These are phyloP conservation scores for Perca fluviatilis DNA, from an alignment of 2,113 vertebrate species.

Conservation along the genomic window DNA sequence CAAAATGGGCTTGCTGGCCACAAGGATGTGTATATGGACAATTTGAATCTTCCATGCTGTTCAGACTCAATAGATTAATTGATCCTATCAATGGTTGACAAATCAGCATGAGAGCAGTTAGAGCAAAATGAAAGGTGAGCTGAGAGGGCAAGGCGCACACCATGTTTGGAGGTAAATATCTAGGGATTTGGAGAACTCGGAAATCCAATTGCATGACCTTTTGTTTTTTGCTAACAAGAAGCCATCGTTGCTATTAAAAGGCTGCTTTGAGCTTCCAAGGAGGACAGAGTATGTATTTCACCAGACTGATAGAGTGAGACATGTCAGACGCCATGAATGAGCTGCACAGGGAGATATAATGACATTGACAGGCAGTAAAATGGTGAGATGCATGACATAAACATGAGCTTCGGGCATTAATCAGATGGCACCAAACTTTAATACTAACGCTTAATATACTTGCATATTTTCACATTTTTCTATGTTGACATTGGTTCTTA, in stretches of 20 bases:
- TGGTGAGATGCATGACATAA: conserved; percentile 63
- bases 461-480: not conserved
- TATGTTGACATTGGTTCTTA: not conserved
- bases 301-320: conserved; percentile 43
- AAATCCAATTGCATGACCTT: conserved; percentile 74
- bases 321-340: conserved; percentile 66
- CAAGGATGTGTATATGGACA: conserved; percentile 48
- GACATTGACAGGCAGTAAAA: conserved; percentile 73
- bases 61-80: conserved; percentile 64
- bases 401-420: conserved; percentile 50
- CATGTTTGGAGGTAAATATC: conserved; percentile 67
- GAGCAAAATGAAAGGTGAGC: conserved; percentile 51
- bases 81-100: conserved; percentile 51
- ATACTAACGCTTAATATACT: conserved; percentile 1
- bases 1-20: conserved; percentile 25
- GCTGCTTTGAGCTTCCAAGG: conserved; percentile 50
- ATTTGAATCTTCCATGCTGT: conserved; percentile 63
- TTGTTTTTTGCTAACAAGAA: conserved; percentile 65
- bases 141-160: conserved; percentile 36
- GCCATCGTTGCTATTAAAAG: conserved; percentile 61
- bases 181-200: conserved; percentile 50
- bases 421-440: conserved; percentile 20
- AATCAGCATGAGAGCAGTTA: conserved; percentile 54
- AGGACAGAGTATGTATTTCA: conserved; percentile 40
- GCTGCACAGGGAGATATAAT: conserved; percentile 52